Evolutionary conservation across 2,797 vertebrate genomes (phyloP).

Genomic region (Lerista edwardsae): DNA sequence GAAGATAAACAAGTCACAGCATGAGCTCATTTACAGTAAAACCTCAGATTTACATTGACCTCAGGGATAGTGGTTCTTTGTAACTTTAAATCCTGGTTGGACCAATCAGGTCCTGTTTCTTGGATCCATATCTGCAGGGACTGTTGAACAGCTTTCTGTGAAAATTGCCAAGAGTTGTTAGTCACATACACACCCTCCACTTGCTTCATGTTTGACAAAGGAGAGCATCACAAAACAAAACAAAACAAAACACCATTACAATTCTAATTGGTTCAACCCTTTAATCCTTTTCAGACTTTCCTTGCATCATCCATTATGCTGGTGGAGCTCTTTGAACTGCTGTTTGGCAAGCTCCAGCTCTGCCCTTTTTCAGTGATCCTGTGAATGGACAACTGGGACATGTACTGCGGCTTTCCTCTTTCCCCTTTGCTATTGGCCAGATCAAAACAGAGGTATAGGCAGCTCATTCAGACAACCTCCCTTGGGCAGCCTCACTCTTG

Average conservation of each 20-base stretch:
- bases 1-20: slow-evolving; percentile 13
- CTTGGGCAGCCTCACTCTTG: not conserved
- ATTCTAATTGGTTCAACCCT: not conserved
- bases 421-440: not conserved
- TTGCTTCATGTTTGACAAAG: slow-evolving; percentile 6
- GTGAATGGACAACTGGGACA: not conserved
- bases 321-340: not conserved
- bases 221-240: not conserved
- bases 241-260: not conserved
- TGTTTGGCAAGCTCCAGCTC: not conserved
- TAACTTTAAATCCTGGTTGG: not conserved
- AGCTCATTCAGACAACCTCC: slow-evolving; percentile 10
- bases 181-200: not conserved
- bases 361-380: not conserved
- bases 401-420: not conserved
- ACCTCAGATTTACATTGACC: not conserved
- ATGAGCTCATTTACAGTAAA: not conserved
- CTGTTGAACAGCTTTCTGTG: not conserved
- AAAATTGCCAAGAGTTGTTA: slow-evolving; percentile 9
- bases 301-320: slow-evolving; percentile 4
- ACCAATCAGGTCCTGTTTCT: not conserved
- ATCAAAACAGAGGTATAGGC: accelerated
- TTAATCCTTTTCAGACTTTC: not conserved
- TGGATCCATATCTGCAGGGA: slow-evolving; percentile 1
- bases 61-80: not conserved